These are phyloP conservation scores for Balaeniceps rex DNA, from an alignment of 2,113 vertebrate genomes.

Conservation along the genomic window DNA sequence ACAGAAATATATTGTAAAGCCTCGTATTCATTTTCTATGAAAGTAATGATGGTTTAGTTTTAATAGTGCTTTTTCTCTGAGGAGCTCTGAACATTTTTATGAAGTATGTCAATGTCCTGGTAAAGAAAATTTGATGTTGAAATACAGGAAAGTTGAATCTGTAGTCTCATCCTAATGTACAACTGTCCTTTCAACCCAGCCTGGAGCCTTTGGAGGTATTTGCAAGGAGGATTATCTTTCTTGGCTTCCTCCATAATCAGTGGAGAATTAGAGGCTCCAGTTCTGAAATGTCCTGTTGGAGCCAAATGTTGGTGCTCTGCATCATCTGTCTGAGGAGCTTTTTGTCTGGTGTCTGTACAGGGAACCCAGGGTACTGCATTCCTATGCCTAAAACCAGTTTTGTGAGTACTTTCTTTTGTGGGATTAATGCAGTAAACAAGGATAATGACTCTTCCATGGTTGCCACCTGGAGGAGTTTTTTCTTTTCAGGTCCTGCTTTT, in stretches of 20 bases:
- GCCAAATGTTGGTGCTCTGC: background rate
- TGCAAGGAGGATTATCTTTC: background rate
- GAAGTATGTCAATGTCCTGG: slow-evolving; percentile 48
- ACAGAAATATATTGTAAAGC: background rate
- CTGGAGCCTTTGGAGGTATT: background rate
- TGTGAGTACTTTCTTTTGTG: background rate
- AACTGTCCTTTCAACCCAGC: background rate
- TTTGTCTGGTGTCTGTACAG: background rate
- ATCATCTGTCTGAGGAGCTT: background rate
- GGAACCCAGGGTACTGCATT: background rate
- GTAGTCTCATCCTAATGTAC: background rate
- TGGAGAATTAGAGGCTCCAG: background rate
- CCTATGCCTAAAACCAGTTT: background rate
- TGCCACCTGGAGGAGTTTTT: background rate
- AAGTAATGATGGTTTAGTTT: slow-evolving; percentile 32
- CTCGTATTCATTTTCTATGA: background rate
- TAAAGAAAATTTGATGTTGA: slow-evolving; percentile 19
- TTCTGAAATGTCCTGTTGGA: background rate
- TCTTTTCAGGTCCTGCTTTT: background rate
- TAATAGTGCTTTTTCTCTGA: slow-evolving; percentile 32
- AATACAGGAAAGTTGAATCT: background rate
- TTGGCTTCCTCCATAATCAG: background rate
- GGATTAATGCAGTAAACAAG: background rate
- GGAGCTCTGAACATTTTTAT: background rate
- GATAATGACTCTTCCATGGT: background rate